phyloP scores from a whole-genome alignment of 1,140 invertebrate species.

The Drosophila burlai region DNA sequence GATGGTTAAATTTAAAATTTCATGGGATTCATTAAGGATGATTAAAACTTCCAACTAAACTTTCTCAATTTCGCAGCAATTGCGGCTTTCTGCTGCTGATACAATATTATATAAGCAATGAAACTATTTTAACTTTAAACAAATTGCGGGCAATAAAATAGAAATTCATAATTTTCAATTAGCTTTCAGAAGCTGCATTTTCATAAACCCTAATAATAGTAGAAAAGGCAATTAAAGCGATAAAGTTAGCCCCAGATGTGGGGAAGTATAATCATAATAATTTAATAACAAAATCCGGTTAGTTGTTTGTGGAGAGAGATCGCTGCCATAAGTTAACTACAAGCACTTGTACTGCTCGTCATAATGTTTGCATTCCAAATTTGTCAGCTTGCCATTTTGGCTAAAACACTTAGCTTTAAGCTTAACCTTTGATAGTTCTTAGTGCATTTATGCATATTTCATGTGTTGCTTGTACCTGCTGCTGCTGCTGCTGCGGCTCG shows the following conservation, averaged over 20 bases:
- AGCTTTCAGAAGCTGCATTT: background rate
- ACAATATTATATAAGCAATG: background rate
- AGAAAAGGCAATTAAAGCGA: conserved; percentile 15
- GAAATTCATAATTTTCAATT: conserved; percentile 5
- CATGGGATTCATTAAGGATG: background rate
- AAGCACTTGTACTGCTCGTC: conserved; percentile 1
- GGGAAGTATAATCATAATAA: conserved; percentile 27
- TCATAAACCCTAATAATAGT: background rate
- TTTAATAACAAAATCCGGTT: conserved; percentile 31
- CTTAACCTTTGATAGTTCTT: conserved; percentile 71
- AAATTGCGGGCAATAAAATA: background rate
- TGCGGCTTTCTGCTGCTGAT: background rate
- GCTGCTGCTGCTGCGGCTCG: conserved; percentile 6
- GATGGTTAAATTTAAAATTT: background rate
- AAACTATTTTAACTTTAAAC: conserved; percentile 6
- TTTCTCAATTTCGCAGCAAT: background rate
- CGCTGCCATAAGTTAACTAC: conserved; percentile 24
- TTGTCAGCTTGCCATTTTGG: conserved; percentile 51
- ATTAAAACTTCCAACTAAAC: background rate
- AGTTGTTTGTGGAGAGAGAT: conserved; percentile 9
- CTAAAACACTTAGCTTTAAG: conserved; percentile 68
- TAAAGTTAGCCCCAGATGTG: background rate
- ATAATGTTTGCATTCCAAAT: conserved; percentile 41
- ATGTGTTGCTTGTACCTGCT: conserved; percentile 41
- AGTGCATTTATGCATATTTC: conserved; percentile 64